phyloP scores from a whole-genome alignment of 2,888 invertebrate species.

The Chrysodeixis includens region DNA sequence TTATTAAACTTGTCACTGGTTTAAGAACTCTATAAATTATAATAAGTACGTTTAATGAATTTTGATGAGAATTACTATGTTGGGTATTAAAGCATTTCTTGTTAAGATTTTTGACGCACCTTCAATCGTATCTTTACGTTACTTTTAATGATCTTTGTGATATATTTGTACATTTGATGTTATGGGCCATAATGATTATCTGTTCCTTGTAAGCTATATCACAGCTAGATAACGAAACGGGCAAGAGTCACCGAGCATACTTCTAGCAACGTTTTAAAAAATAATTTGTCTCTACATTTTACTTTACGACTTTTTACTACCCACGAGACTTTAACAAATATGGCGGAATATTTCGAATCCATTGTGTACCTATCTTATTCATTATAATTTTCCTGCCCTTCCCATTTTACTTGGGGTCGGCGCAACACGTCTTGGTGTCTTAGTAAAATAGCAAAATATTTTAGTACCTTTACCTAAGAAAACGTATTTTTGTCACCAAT shows the following conservation, averaged over 20 bases:
- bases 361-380: no score
- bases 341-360: no score
- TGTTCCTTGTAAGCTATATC: neutral
- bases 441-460: no score
- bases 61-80: slow-evolving; percentile 39
- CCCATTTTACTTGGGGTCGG: no score
- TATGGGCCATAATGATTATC: neutral
- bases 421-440: no score
- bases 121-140: slow-evolving; percentile 17
- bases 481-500: no score
- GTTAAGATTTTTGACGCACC: slow-evolving; percentile 44
- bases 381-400: no score
- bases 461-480: no score
- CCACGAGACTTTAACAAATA: no score
- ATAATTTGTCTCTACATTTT: no score
- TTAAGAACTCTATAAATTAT: slow-evolving; percentile 55
- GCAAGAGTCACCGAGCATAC: neutral
- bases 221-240: neutral
- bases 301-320: no score
- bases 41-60: slow-evolving; percentile 47
- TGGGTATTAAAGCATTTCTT: slow-evolving; percentile 41
- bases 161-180: slow-evolving; percentile 3
- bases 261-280: neutral
- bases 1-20: slow-evolving; percentile 56
- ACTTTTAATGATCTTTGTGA: slow-evolving; percentile 16